A percentile compares a stretch with the other conserved stretches of the same genome.
phyloP scores from a whole-genome alignment of 1,140 invertebrate genomes.

The Hesperophylax magnus region DNA sequence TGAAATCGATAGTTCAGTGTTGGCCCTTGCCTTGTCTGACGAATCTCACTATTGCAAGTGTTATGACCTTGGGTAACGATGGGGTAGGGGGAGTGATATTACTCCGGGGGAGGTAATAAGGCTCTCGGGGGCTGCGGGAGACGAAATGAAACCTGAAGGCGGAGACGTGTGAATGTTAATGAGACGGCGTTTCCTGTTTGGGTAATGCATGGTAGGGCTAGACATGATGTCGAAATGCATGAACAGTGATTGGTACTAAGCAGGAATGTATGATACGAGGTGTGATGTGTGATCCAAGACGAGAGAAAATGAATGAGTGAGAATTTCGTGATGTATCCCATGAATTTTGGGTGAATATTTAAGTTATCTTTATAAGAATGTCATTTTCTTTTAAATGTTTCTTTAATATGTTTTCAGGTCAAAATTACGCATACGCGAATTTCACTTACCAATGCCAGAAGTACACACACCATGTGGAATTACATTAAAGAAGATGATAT shows the following conservation, averaged over 20 bases:
- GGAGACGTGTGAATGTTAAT: slow-evolving; percentile 50
- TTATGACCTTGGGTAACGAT: slow-evolving; percentile 19
- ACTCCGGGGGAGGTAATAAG: slow-evolving; percentile 9
- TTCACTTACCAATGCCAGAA: too few relatives aligned
- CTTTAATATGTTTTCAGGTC: too few relatives aligned
- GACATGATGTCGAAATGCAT: slow-evolving; percentile 45
- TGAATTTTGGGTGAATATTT: background rate
- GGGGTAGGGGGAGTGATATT: background rate
- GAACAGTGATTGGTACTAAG: slow-evolving; percentile 36
- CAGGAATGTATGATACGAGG: background rate
- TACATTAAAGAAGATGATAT: too few relatives aligned
- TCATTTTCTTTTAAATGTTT: too few relatives aligned
- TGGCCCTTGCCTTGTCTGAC: background rate
- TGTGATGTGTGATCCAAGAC: slow-evolving; percentile 13
- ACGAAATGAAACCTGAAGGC: slow-evolving; percentile 19
- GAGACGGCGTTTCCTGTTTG: slow-evolving; percentile 29
- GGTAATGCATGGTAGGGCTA: slow-evolving; percentile 34
- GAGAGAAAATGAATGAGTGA: background rate
- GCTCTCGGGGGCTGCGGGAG: background rate
- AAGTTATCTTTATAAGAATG: too few relatives aligned
- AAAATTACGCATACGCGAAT: too few relatives aligned
- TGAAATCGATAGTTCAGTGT: slow-evolving; percentile 7
- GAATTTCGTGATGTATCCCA: background rate
- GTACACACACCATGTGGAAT: too few relatives aligned
- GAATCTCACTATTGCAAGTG: slow-evolving; percentile 19